Conservation (phyloP, 2,888 invertebrate genomes). For the Agrotis clavis region DNA sequence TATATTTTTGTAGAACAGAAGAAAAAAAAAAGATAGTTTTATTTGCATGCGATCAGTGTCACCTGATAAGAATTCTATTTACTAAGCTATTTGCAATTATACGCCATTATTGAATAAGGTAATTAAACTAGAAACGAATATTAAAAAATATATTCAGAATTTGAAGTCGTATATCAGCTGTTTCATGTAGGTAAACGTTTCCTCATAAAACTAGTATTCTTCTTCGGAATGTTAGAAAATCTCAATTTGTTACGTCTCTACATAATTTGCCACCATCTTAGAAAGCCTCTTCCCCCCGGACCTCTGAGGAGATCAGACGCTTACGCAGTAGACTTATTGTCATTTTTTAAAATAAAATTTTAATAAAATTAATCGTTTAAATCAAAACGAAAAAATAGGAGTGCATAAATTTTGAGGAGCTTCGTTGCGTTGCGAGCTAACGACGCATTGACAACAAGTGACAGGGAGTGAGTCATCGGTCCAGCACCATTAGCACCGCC, state of each 20-base stretch:
- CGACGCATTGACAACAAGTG: background rate
- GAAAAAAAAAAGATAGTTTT: too few species aligned
- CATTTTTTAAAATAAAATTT: background rate
- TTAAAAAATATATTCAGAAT: too few species aligned
- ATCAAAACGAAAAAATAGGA: background rate
- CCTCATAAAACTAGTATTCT: background rate
- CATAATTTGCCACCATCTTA: slow-evolving; percentile 15
- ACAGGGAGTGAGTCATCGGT: background rate
- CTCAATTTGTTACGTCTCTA: background rate
- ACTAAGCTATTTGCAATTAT: too few species aligned
- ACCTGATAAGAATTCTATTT: too few species aligned
- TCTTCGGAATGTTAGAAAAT: slow-evolving; percentile 7
- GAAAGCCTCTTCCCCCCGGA: background rate
- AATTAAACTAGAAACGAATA: too few species aligned
- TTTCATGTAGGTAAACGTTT: too few species aligned
- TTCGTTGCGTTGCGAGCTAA: slow-evolving; percentile 1
- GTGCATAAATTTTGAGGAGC: slow-evolving; percentile 8
- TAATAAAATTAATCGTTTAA: too few species aligned
- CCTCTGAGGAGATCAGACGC: background rate
- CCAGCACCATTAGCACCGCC: background rate
- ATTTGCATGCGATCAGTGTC: too few species aligned
- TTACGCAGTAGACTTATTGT: background rate
- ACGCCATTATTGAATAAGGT: too few species aligned
- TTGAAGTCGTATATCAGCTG: too few species aligned
- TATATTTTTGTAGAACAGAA: too few species aligned